Evolutionary conservation across 1,140 invertebrate genomes (phyloP), one percentile per base, ranked within the genome.

Genomic region (Portunus trituberculatus): DNA sequence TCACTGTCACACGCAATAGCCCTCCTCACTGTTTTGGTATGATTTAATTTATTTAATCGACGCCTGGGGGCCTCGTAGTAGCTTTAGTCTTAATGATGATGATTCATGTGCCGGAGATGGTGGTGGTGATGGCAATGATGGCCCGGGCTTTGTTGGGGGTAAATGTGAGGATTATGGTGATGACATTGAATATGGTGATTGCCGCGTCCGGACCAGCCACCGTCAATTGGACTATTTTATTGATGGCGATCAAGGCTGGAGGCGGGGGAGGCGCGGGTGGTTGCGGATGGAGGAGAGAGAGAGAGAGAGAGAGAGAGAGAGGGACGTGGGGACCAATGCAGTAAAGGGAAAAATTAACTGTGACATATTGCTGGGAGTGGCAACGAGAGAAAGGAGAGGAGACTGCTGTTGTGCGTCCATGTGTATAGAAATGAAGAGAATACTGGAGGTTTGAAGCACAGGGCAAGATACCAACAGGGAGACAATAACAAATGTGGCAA

Each of bases 1-100:
- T 95, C 91, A 95, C 91, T 95, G 94, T 92, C 94, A 93, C 28
- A 83, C 76, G 16, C 91, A 95, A 95, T 95, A 87, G 91, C 94
- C 84, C 45, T 29, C 46, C 59, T 95, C 84, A 93, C 94, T 92
- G 83, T 95, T 95, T 95, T 95, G 94, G 94, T 95, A 95, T 95
- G 91, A 95, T 95, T 95, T 95, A 95, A 95, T 95, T 95, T 95
- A 95, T 95, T 92, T 92, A 95, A 88, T 93, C 45, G 94, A 31
- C 91, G 94, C 94, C 84, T 7, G 45, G 28, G 83, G 94, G 25
- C 8, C 31, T 76, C 88, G 32, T 48, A 91, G 93, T 76, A 92
- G 91, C 93, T 84, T 67, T 95, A 92, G 84, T 88, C 91, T 92
- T 95, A 95, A 92, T 95, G 91, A 93, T 95, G 28, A 87, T 95